Percentiles rank a stretch among this genome's conserved stretches.
Evolutionary conservation across 2,113 vertebrate species (phyloP).

Genomic region (Salvator merianae): DNA sequence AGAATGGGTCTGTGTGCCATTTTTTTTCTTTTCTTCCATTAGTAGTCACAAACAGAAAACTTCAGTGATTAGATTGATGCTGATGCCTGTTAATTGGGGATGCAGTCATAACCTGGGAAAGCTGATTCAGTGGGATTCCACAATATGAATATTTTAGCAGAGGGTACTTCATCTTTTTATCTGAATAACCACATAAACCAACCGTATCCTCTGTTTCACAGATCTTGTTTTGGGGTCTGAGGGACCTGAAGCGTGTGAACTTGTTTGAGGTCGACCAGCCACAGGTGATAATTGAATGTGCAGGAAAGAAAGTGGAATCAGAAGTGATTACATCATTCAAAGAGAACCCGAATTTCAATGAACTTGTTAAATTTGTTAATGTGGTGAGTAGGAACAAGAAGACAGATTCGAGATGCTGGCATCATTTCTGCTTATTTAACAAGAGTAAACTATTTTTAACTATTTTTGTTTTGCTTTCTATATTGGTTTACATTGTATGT

Average conservation of each 20-base stretch:
- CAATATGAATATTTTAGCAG: fast-evolving
- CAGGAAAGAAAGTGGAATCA: conserved; percentile 86
- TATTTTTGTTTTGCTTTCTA: background rate
- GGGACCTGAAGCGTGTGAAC: conserved; percentile 87
- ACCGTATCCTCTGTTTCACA: conserved; percentile 52
- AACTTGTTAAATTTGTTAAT: conserved; percentile 84
- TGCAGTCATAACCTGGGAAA: fast-evolving
- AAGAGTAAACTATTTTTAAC: background rate
- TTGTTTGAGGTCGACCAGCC: conserved; percentile 91
- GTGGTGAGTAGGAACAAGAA: conserved; percentile 79
- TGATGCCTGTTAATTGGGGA: background rate
- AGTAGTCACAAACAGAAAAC: no score
- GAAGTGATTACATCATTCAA: conserved; percentile 86
- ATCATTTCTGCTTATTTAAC: fast-evolving
- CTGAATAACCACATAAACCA: fast-evolving
- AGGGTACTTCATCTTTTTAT: fast-evolving
- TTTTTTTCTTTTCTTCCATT: no score
- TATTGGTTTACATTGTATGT: no score
- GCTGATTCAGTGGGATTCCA: background rate
- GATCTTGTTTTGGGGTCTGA: conserved; percentile 93
- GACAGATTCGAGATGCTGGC: background rate
- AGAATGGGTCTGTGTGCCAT: no score
- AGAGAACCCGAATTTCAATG: conserved; percentile 87
- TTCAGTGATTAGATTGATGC: background rate
- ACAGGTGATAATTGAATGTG: conserved; percentile 88